Base-by-base conservation (phyloP, 1,140 invertebrate genomes). In the Ceratina japonica region DNA sequence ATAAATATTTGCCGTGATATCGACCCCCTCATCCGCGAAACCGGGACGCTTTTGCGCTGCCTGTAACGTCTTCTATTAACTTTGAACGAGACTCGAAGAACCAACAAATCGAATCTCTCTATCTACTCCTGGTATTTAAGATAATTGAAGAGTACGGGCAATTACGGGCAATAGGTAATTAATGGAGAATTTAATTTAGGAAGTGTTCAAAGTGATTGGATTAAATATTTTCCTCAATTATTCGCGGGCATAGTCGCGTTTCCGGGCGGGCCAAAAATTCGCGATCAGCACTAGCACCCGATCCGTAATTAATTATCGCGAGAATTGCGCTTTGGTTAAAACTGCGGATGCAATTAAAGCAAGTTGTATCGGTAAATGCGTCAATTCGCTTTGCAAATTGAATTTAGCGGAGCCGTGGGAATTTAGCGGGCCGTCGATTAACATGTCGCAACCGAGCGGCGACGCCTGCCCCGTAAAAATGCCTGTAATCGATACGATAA, bases 311-410 rank as follows among this genome's bases (percentile, higher is more conserved):
- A 66, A 51, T 66, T 66, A 66, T 22, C 44, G 5, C n/a, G 20
- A 24, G 51, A 51, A 22, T 66, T 24, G 3, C 44, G 0, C 2
- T 22, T 22, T 20, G 16, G 1, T 66, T 51, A 31, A 15, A 51
- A 3, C 12, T 15, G 12, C 7, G 15, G 15, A 49, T n/a, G 4
- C 10, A 20, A 65, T 65, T 49, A 65, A 65, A 49, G 12, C 24
- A 49, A 18, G 12, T 20, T 7, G 31, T 44, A 49, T 65, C 18
- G n/a, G 37, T 22, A n/a, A 22, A 65, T 20, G 5, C n/a, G 8
- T 65, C 31, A 20, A 65, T 65, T 65, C 44, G 20, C n/a, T 65
- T 44, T 7, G 37, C 27, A 49, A 65, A 65, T 65, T 65, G 13
- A 65, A 44, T 65, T 4, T 65, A 15, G 15, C 7, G 12, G n/a